Conservation (phyloP, 2,113 vertebrate species). For the Columba janthina region DNA sequence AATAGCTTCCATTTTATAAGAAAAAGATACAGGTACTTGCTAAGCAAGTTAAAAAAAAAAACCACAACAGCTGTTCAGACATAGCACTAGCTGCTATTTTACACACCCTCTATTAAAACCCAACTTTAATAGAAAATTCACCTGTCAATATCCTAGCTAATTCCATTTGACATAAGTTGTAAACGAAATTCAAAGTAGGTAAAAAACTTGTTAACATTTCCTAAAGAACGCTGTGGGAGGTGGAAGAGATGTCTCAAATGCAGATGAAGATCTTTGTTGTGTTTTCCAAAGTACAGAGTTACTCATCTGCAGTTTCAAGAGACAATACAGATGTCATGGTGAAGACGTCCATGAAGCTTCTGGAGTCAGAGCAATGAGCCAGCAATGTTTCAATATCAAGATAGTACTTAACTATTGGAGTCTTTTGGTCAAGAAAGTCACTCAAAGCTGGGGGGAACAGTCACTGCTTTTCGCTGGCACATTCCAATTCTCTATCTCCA, state of each 20-base stretch:
- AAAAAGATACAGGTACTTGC: neutral
- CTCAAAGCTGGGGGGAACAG: neutral
- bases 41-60: neutral
- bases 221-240: rapidly evolving
- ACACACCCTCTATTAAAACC: neutral
- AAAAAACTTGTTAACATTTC: neutral
- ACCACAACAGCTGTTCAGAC: neutral
- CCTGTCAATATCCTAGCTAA: neutral
- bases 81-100: rapidly evolving
- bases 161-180: neutral
- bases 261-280: neutral
- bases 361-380: neutral
- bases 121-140: neutral
- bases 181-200: neutral
- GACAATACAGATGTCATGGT: rapidly evolving
- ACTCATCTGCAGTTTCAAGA: neutral
- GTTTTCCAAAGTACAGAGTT: rapidly evolving
- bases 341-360: neutral
- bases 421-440: neutral
- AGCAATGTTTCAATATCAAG: rapidly evolving
- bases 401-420: rapidly evolving
- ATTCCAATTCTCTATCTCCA: neutral
- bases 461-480: neutral
- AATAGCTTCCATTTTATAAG: neutral
- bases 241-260: neutral